Evolutionary conservation across 1,140 invertebrate genomes (phyloP).

Genomic region (Charaxes varanes): DNA sequence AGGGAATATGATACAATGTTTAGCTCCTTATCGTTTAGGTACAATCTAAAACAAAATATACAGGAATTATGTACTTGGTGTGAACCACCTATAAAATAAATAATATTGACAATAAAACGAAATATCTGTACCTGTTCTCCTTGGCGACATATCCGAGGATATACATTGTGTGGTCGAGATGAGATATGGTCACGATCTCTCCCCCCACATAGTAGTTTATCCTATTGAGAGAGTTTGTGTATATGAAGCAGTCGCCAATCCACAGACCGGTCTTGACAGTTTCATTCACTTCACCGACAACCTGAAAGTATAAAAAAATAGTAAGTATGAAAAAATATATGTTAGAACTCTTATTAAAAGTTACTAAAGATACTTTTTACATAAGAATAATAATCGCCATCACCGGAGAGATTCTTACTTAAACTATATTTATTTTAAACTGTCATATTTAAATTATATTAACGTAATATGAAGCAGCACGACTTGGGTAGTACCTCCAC

Average conservation of each 20-base stretch:
- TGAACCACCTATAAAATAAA: too few species aligned
- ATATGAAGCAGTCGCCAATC: slow-evolving; percentile 99
- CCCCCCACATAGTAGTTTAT: slow-evolving; percentile 99
- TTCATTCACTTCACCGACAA: slow-evolving; percentile 92
- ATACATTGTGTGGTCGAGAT: slow-evolving; percentile 95
- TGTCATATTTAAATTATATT: too few species aligned
- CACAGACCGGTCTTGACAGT: slow-evolving; percentile 96
- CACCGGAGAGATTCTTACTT: too few species aligned
- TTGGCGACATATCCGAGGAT: slow-evolving; percentile 97
- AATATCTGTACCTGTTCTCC: slow-evolving; percentile 82
- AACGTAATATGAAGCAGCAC: too few species aligned
- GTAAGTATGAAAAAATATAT: too few species aligned
- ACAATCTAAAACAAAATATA: slow-evolving; percentile 78
- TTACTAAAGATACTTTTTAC: too few species aligned
- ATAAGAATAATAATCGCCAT: too few species aligned
- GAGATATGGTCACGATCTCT: slow-evolving; percentile 98
- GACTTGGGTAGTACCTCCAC: too few species aligned
- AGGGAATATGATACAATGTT: slow-evolving; percentile 93
- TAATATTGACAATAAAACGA: background rate
- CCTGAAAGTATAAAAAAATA: slow-evolving; percentile 75
- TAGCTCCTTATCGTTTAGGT: slow-evolving; percentile 97
- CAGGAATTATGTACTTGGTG: background rate
- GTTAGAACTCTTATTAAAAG: too few species aligned
- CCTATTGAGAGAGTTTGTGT: slow-evolving; percentile 97
- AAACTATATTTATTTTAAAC: too few species aligned